Percentiles rank a stretch among this genome's conserved stretches.
Conservation (phyloP, 2,888 invertebrate species). For the Aquatica leii region DNA sequence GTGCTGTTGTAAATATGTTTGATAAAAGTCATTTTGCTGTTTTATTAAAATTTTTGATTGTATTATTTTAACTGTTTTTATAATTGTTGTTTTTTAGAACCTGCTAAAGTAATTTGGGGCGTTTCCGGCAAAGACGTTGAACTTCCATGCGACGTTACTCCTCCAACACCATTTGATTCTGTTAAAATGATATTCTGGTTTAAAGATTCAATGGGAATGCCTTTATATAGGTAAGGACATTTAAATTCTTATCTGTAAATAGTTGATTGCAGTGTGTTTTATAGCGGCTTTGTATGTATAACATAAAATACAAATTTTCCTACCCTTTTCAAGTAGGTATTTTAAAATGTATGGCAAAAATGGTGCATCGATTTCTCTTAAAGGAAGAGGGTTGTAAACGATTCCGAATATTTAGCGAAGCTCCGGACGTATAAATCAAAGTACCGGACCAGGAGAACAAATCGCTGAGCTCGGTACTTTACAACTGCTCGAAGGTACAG, state of each 20-base stretch:
- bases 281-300: conserved; percentile 1
- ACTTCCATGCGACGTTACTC: conserved; percentile 84
- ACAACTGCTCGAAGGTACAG: conserved; percentile 46
- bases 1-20: background rate
- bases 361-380: conserved; percentile 47
- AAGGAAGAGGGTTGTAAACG: conserved; percentile 51
- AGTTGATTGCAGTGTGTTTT: conserved; percentile 12
- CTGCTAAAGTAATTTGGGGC: conserved; percentile 76
- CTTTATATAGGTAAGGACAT: conserved; percentile 79
- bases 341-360: conserved; percentile 40
- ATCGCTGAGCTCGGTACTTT: conserved; percentile 56
- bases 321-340: conserved; percentile 18
- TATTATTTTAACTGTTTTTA: background rate
- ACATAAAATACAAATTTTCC: conserved; percentile 13
- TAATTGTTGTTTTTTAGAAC: conserved; percentile 63
- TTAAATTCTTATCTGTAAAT: conserved; percentile 10
- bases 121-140: conserved; percentile 78
- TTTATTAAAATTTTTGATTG: background rate
- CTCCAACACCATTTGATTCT: conserved; percentile 72
- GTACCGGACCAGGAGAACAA: conserved; percentile 52
- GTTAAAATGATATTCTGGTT: conserved; percentile 91
- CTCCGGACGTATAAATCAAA: conserved; percentile 57
- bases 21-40: conserved; percentile 12
- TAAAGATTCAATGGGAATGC: conserved; percentile 84
- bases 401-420: conserved; percentile 57